Conservation (phyloP, 2,888 invertebrate genomes). For the Trichopoda pennipes region DNA sequence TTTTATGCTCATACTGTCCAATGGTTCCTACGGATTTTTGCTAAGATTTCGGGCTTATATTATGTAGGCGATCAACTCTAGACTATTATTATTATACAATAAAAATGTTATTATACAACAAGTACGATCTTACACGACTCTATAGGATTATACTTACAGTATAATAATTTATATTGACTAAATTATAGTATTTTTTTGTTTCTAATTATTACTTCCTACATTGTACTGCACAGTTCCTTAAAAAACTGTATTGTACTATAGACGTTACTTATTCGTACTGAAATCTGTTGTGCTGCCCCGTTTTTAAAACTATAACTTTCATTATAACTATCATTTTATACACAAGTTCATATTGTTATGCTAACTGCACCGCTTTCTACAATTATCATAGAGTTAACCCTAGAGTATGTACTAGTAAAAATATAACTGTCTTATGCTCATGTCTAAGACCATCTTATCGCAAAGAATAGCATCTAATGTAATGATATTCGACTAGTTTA, state of each 20-base stretch:
- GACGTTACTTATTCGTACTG: too few species aligned
- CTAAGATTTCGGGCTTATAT: background rate
- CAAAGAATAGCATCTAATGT: background rate
- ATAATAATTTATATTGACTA: too few species aligned
- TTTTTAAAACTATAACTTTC: too few species aligned
- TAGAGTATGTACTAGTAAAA: background rate
- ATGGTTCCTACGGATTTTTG: too few species aligned
- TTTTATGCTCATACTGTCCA: too few species aligned
- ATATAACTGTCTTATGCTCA: background rate
- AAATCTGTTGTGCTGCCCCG: too few species aligned
- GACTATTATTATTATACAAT: background rate
- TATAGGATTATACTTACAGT: background rate
- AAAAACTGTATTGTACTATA: too few species aligned
- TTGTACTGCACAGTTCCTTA: too few species aligned
- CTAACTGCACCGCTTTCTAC: background rate
- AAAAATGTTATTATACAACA: background rate
- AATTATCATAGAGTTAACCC: background rate
- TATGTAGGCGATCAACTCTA: background rate
- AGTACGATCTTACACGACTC: background rate
- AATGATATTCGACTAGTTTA: background rate
- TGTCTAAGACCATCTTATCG: background rate
- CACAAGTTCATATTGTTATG: background rate
- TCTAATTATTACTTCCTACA: too few species aligned
- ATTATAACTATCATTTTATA: background rate
- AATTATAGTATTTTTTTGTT: too few species aligned